These are phyloP conservation scores for Ichneumon xanthorius DNA, from an alignment of 2,888 invertebrate species.

Conservation along the genomic window DNA sequence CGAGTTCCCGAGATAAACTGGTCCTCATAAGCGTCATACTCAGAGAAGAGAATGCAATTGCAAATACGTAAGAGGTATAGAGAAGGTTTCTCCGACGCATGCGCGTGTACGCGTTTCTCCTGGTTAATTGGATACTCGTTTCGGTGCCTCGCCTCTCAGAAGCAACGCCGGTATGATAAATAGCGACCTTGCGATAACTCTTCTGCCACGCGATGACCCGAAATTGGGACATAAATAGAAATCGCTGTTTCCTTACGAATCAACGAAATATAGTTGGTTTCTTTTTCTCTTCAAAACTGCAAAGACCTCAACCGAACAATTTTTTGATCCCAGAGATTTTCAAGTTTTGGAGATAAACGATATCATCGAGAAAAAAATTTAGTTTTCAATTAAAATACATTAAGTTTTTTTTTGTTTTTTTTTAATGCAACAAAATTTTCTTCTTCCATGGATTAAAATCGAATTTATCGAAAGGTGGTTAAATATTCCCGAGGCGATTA, in stretches of 20 bases:
- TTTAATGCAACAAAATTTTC: background rate
- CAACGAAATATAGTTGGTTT: background rate
- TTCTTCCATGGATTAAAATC: background rate
- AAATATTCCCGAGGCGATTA: too few species aligned
- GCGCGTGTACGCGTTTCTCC: conserved; percentile 20
- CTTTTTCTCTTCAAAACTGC: background rate
- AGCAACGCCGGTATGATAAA: conserved; percentile 23
- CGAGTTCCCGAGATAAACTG: conserved; percentile 53
- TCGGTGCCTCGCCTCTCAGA: conserved; percentile 13
- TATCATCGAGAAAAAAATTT: background rate
- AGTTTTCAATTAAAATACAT: background rate
- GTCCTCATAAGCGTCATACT: conserved; percentile 54
- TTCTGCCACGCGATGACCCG: conserved; percentile 28
- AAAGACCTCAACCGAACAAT: too few species aligned
- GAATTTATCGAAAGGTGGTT: too few species aligned
- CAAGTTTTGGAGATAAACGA: background rate
- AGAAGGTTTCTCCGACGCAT: background rate
- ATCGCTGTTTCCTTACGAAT: background rate
- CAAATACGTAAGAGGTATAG: conserved; percentile 43
- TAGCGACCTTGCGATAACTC: conserved; percentile 15
- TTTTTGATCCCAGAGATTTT: background rate
- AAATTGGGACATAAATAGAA: conserved; percentile 46
- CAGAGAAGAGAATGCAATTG: conserved; percentile 62
- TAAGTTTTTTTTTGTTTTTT: background rate
- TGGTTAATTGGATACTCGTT: conserved; percentile 60